Percentiles rank a stretch among this genome's conserved stretches.
Conservation (phyloP, 2,113 vertebrate species). For the Martes martes region DNA sequence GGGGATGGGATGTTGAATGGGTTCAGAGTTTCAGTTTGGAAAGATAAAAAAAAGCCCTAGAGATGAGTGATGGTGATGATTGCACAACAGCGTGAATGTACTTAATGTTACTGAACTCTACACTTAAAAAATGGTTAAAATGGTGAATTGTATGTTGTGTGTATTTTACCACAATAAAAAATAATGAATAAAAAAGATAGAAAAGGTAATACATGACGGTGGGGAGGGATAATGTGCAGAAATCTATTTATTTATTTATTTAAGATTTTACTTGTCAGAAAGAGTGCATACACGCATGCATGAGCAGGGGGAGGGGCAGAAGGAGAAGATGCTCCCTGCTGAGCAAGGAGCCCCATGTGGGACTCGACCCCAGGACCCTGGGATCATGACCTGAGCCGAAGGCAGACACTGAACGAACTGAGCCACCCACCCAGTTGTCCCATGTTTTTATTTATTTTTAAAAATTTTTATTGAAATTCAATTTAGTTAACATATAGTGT, state of each 20-base stretch:
- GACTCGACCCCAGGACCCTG: too few species aligned
- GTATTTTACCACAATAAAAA: background rate
- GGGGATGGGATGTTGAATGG: background rate
- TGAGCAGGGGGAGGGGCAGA: too few species aligned
- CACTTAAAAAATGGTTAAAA: background rate
- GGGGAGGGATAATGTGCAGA: background rate
- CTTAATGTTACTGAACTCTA: background rate
- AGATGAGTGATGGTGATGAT: background rate
- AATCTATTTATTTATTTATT: background rate
- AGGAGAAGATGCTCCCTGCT: too few species aligned
- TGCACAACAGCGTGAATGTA: background rate
- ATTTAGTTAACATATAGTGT: too few species aligned
- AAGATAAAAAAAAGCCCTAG: background rate
- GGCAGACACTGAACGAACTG: too few species aligned
- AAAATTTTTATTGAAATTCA: background rate
- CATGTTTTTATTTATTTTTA: background rate
- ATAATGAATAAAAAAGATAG: background rate
- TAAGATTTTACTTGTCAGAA: background rate
- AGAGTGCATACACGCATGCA: too few species aligned
- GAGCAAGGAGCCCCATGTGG: too few species aligned
- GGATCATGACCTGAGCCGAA: too few species aligned
- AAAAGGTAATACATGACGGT: background rate
- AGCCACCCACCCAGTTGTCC: too few species aligned
- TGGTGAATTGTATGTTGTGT: background rate
- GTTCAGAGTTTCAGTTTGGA: background rate